Base-by-base conservation (phyloP, 1,140 invertebrate genomes). In the Phymorhynchus buccinoides region DNA sequence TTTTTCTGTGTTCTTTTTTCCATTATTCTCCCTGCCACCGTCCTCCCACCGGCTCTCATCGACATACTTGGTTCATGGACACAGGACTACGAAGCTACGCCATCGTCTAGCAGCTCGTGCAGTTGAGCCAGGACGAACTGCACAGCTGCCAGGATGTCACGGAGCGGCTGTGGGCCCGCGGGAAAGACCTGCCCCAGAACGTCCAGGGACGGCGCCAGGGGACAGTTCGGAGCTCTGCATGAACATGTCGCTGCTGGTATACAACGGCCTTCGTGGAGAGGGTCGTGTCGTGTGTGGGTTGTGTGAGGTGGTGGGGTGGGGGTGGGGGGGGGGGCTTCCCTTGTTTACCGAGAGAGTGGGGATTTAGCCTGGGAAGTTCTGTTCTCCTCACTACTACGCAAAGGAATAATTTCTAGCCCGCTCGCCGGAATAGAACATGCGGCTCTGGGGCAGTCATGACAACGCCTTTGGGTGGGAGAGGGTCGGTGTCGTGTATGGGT, bases 41-140 rank as follows among this genome's bases (percentile, higher is more conserved):
- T n/a, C n/a, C 68, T 30, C 30, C 2, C 62, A n/a, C 27, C 81
- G 73, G 81, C 1, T 12, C 18, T 71, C 35, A 44, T 41, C 27
- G 81, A 83, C 66, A n/a, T 90, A 90, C 81, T 90, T 88, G 89
- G 83, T 90, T 4, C 18, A n/a, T 90, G 27, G 86, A 88, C 62
- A 89, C 89, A n/a, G 0, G 88, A 90, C 71, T 89, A 90, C 80
- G 80, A 3, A 87, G 66, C 62, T 90, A 90, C 56, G 85, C 88
- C 22, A 48, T 90, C 1, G 84, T 88, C 37, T 90, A 87, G 52
- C 84, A 86, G 7, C 89, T 88, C 73, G 62, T 83, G n/a, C 39
- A 41, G 18, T 2, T 62, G 62, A 35, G 7, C 18, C 1, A 18
- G 4, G n/a, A 48, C 77, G 27, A 14, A 7, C 42, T 42, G 39